phyloP scores from a whole-genome alignment of 2,888 invertebrate species.

The Agrotis clavis region DNA sequence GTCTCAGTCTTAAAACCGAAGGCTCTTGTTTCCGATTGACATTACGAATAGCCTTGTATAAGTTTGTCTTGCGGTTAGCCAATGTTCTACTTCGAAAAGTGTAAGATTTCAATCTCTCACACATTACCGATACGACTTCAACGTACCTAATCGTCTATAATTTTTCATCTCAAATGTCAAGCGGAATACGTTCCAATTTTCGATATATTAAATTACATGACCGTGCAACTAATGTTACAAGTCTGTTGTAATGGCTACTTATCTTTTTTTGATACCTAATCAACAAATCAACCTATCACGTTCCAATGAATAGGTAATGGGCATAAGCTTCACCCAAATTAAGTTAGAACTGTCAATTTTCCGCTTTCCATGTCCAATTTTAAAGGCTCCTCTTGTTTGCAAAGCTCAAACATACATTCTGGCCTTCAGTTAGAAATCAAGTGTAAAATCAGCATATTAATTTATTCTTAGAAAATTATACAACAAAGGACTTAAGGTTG shows the following conservation, averaged over 20 bases:
- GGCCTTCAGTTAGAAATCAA: background rate
- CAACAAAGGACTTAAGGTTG: slow-evolving; percentile 32
- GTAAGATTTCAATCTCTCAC: slow-evolving; percentile 33
- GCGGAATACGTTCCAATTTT: slow-evolving; percentile 43
- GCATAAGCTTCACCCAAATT: background rate
- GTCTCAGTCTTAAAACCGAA: background rate
- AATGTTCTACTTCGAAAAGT: slow-evolving; percentile 45
- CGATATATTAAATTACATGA: slow-evolving; percentile 50
- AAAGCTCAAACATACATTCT: background rate
- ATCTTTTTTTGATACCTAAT: slow-evolving; percentile 2
- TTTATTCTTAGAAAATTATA: slow-evolving; percentile 14
- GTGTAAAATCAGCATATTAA: background rate
- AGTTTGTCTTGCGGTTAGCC: slow-evolving; percentile 39
- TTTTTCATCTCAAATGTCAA: slow-evolving; percentile 47
- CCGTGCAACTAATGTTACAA: slow-evolving; percentile 28
- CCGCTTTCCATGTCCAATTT: slow-evolving; percentile 3
- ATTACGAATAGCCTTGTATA: slow-evolving; percentile 5
- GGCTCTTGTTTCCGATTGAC: slow-evolving; percentile 2
- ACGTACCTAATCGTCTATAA: slow-evolving; percentile 2
- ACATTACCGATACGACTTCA: slow-evolving; percentile 10
- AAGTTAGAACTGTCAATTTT: slow-evolving; percentile 1
- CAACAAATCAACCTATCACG: slow-evolving; percentile 3
- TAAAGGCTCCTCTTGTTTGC: background rate
- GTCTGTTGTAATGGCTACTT: slow-evolving; percentile 14
- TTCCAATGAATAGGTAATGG: background rate